Percentiles rank a stretch among this genome's conserved stretches.
These are phyloP conservation scores for Lagenorhynchus albirostris DNA, from an alignment of 2,113 vertebrate species.

Conservation along the genomic window DNA sequence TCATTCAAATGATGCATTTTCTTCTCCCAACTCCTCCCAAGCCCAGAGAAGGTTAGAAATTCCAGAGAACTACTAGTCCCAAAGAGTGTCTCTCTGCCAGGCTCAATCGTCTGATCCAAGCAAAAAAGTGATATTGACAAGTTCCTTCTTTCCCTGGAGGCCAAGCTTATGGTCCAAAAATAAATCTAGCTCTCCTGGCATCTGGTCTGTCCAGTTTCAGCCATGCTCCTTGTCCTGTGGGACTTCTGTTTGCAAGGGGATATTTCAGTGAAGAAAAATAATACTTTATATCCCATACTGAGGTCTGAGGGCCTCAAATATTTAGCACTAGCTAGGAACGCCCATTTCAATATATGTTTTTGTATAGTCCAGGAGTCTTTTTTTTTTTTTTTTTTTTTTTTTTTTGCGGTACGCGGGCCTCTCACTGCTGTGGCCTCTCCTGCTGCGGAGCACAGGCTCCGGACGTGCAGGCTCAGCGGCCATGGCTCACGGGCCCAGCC, in stretches of 20 bases:
- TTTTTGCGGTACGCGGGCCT: no score
- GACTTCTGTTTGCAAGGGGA: constrained; percentile 43
- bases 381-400: no score
- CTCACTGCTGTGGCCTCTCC: no score
- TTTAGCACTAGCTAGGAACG: background rate
- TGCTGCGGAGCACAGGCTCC: no score
- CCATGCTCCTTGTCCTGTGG: constrained; percentile 1
- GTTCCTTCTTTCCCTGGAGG: constrained; percentile 48
- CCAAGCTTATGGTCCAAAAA: constrained; percentile 48
- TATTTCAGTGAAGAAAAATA: constrained; percentile 55
- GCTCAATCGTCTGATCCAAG: constrained; percentile 42
- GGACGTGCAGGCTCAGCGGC: no score
- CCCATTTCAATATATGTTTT: constrained; percentile 13
- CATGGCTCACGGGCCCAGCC: no score
- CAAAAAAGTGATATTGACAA: constrained; percentile 62
- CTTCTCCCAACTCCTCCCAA: constrained; percentile 46
- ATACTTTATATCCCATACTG: constrained; percentile 29
- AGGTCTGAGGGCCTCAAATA: constrained; percentile 30
- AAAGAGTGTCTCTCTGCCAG: constrained; percentile 54
- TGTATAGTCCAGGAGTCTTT: background rate
- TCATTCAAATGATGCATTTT: constrained; percentile 57
- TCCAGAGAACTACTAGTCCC: constrained; percentile 56
- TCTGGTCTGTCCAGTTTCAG: constrained; percentile 54
- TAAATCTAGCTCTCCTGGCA: constrained; percentile 52
- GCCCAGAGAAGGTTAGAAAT: constrained; percentile 60